Evolutionary conservation across 2,797 vertebrate genomes (phyloP).

Genomic region (Melopsittacus undulatus): DNA sequence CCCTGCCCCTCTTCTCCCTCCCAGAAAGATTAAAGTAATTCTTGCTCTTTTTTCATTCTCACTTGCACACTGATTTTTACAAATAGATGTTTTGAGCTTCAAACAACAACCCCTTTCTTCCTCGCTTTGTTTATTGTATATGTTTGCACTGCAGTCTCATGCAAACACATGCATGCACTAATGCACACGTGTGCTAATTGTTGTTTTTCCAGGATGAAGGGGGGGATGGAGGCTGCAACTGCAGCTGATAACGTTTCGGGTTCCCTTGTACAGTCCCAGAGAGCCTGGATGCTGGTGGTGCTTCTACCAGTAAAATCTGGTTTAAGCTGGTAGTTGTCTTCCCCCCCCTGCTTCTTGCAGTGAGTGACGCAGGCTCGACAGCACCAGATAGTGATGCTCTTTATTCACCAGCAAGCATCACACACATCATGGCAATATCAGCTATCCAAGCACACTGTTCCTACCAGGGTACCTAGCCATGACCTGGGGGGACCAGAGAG

Average conservation of each 20-base stretch:
- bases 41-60: constrained; percentile 23
- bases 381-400: constrained; percentile 71
- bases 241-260: constrained; percentile 28
- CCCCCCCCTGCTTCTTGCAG: constrained; percentile 49
- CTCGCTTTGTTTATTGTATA: neutral
- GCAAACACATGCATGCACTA: constrained; percentile 33
- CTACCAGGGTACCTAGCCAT: neutral
- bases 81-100: constrained; percentile 48
- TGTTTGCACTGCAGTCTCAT: constrained; percentile 14
- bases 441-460: neutral
- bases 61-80: constrained; percentile 34
- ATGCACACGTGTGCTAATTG: neutral
- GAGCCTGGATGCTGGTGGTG: constrained; percentile 65
- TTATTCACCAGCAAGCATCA: constrained; percentile 58
- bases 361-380: constrained; percentile 74
- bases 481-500: constrained; percentile 15
- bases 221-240: neutral
- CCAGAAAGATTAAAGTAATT: constrained; percentile 56
- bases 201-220: constrained; percentile 22
- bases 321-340: constrained; percentile 70
- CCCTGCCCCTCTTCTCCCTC: neutral
- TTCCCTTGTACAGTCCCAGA: constrained; percentile 50
- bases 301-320: constrained; percentile 74
- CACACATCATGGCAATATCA: neutral
- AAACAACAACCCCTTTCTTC: constrained; percentile 11